Evolutionary conservation across 1,140 invertebrate species (phyloP), one percentile per base, ranked within the genome.

Genomic region (Globodera rostochiensis): DNA sequence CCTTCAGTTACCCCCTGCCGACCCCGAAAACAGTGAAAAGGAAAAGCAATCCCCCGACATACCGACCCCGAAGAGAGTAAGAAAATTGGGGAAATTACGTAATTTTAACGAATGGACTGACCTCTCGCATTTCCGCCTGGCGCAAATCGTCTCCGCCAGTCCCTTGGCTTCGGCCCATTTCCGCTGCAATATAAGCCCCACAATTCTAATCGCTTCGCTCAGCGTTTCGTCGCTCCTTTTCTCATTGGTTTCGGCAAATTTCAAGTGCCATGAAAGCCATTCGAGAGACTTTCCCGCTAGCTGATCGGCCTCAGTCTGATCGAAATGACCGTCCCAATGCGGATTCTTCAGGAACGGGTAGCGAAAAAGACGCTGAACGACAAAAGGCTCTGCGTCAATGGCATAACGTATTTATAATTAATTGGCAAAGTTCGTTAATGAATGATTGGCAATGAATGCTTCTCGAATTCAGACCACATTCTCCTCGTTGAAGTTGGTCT

Each of bases 251-350:
- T 66, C 21, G 47, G 70, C 67, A 46, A 81, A 50, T 57, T 77
- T 81, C 47, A 83, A 77, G n/a, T 82, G 57, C 9, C 19, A 36
- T 57, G 46, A 50, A 47, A 85, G 88, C 92, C 92, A 66, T 89
- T 91, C 80, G 19, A 96, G 89, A 1, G 94, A 94, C 91, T 96
- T 96, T 6, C 95, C 95, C 67, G 94, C 91, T 50, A 95, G 90
- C 88, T 93, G 91, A 64, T 91, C 88, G 9, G 93, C 91, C 84
- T 95, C 92, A 79, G 89, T 92, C 5, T 95, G 90, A 91, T 96
- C 94, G 91, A 96, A 95, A 90, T 96, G 95, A 88, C 94, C 93
- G 91, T 97, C 95, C 90, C 93, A 94, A 89, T 92, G 94, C 4
- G 93, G 92, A 89, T 96, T 96, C 86, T 94, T 92, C 53, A 97